Conservation (phyloP, 2,113 vertebrate genomes). For the Mastomys coucha region DNA sequence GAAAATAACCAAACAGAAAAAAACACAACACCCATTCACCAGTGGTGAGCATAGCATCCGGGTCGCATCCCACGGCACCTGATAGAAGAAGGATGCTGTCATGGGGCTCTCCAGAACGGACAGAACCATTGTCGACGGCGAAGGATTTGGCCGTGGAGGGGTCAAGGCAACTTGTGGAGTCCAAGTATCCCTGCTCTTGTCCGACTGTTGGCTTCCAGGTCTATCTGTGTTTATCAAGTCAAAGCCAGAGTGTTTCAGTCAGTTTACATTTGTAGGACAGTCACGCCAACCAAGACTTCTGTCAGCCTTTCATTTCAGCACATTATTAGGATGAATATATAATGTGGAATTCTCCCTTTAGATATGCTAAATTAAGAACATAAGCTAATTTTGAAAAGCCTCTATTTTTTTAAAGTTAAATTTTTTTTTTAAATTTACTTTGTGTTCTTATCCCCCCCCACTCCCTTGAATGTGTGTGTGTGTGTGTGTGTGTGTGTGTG, state of each 20-base stretch:
- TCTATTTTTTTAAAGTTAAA: not conserved
- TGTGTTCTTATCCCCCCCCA: too few relatives aligned
- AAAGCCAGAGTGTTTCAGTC: not conserved
- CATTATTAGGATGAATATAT: not conserved
- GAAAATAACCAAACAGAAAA: not conserved
- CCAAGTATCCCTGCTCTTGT: not conserved
- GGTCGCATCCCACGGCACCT: not conserved
- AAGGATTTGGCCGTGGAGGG: not conserved
- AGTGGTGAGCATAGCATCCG: not conserved
- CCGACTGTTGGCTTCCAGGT: not conserved
- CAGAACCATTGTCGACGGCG: not conserved
- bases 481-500: not conserved
- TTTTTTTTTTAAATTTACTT: too few relatives aligned
- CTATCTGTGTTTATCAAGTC: not conserved
- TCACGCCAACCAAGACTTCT: not conserved
- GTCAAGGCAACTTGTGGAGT: accelerated
- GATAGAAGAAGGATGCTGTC: not conserved
- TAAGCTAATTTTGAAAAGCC: not conserved
- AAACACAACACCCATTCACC: not conserved
- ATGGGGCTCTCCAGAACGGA: not conserved
- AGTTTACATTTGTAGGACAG: not conserved
- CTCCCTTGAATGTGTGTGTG: not conserved
- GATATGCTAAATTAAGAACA: not conserved
- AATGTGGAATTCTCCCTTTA: constrained; percentile 1
- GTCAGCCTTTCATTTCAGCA: not conserved